Conservation (phyloP, 2,113 vertebrate species). For the Caretta caretta region DNA sequence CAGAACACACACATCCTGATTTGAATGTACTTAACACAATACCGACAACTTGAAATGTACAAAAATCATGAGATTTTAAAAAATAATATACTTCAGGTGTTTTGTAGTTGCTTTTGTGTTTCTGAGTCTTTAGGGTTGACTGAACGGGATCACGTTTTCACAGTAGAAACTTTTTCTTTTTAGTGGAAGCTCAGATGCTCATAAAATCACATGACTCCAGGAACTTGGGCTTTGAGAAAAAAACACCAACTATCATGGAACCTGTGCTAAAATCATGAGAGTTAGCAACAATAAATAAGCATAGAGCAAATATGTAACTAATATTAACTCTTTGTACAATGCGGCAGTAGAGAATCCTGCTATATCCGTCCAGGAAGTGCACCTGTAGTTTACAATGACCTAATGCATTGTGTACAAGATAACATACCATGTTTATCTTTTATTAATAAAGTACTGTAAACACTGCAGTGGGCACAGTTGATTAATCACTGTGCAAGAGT, state of each 20-base stretch:
- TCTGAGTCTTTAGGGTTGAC: not conserved
- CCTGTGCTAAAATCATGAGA: not conserved
- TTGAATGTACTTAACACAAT: not conserved
- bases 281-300: not conserved
- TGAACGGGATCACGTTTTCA: not conserved
- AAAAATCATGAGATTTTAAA: not conserved
- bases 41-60: not conserved
- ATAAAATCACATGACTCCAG: not conserved
- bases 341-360: not conserved
- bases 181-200: not conserved
- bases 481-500: not conserved
- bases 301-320: too few species aligned
- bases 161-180: not conserved
- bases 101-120: not conserved
- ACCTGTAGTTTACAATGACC: not conserved
- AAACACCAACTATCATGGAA: not conserved
- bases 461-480: not conserved
- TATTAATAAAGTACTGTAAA: not conserved
- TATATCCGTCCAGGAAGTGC: not conserved
- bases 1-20: not conserved
- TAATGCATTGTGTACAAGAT: not conserved
- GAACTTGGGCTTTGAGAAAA: not conserved
- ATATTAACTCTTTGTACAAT: too few species aligned
- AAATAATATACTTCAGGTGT: not conserved
- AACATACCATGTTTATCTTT: not conserved